phyloP scores from a whole-genome alignment of 64 coral and sea anemone species.

The Astreopora myriophthalma region DNA sequence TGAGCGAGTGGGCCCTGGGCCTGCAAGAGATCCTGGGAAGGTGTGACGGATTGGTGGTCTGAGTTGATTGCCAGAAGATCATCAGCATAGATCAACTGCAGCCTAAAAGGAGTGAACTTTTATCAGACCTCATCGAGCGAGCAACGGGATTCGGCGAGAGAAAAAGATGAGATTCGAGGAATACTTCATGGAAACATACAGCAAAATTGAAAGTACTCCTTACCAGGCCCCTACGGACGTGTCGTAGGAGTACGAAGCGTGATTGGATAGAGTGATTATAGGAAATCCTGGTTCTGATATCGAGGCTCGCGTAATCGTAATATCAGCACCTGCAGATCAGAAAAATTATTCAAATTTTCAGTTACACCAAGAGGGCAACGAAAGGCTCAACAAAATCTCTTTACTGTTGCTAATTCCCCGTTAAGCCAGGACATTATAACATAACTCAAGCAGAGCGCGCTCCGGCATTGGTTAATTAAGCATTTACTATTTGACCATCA shows the following conservation, averaged over 20 bases:
- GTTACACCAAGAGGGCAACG: too few species aligned
- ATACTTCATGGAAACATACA: background rate
- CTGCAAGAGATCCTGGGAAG: slow-evolving; percentile 74
- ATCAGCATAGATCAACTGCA: slow-evolving; percentile 84
- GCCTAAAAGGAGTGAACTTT: slow-evolving; percentile 23
- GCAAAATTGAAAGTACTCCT: background rate
- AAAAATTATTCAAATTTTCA: background rate
- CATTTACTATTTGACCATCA: too few species aligned
- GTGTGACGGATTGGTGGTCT: slow-evolving; percentile 73
- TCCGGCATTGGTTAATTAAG: too few species aligned
- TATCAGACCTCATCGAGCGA: background rate
- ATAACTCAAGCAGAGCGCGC: background rate
- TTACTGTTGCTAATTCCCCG: too few species aligned
- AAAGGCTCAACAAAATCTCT: too few species aligned
- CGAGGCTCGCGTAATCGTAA: slow-evolving; percentile 82
- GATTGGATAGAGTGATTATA: slow-evolving; percentile 91
- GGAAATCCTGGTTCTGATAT: slow-evolving; percentile 93
- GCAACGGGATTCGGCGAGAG: background rate
- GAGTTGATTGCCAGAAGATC: slow-evolving; percentile 85
- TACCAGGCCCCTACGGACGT: slow-evolving; percentile 81
- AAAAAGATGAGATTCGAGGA: too few species aligned
- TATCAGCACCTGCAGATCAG: slow-evolving; percentile 65
- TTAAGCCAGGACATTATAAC: too few species aligned
- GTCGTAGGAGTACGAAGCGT: slow-evolving; percentile 87
- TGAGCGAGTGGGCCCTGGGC: slow-evolving; percentile 80